Conservation (phyloP, 1,140 invertebrate species). For the Apis florea region DNA sequence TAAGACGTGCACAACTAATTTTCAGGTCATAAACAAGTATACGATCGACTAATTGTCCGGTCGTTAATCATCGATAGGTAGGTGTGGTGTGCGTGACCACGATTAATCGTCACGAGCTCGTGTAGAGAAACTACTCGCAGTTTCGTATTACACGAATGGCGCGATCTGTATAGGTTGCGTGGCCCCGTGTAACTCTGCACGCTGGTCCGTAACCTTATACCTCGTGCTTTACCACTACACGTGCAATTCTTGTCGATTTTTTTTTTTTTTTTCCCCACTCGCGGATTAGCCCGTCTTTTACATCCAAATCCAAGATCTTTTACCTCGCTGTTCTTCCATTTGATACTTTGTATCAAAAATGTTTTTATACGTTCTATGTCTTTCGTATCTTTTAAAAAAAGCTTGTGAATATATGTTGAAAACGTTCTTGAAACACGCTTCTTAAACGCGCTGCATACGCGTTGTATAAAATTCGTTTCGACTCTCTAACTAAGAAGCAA, state of each 20-base stretch:
- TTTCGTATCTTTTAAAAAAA: no score
- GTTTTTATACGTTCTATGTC: no score
- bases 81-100: conserved; percentile 17
- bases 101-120: conserved; percentile 37
- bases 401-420: not conserved
- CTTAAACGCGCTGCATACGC: no score
- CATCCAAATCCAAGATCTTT: not conserved
- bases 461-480: not conserved
- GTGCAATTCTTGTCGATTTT: not conserved
- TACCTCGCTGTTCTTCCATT: no score
- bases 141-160: conserved; percentile 33
- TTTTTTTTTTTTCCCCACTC: not conserved
- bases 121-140: conserved; percentile 34
- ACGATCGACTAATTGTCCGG: conserved; percentile 34
- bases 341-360: not conserved
- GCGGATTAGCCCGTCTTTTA: conserved; percentile 7
- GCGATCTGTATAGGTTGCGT: conserved; percentile 32
- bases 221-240: not conserved
- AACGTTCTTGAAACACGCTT: not conserved
- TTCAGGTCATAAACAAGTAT: conserved; percentile 26
- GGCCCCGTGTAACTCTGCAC: conserved; percentile 40
- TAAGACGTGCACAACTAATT: conserved; percentile 45
- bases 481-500: not conserved
- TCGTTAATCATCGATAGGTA: conserved; percentile 45
- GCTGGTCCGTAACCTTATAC: conserved; percentile 37